Conservation (phyloP, 2,797 vertebrate species). For the Uromys caudimaculatus region DNA sequence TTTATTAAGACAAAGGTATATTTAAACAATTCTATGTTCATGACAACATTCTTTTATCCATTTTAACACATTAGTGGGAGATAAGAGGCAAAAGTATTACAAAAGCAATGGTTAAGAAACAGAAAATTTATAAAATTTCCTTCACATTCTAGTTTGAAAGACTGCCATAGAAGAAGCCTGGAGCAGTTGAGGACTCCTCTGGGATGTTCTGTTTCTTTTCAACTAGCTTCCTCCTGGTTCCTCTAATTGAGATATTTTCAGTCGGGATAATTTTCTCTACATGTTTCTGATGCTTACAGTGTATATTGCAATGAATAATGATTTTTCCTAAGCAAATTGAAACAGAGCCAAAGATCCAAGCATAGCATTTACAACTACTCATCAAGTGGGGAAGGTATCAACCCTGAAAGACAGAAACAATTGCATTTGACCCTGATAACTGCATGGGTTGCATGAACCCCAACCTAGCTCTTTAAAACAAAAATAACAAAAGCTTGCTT, state of each 20-base stretch:
- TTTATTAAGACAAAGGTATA: not conserved
- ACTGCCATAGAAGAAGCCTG: not conserved
- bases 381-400: not conserved
- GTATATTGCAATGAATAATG: conserved; percentile 7
- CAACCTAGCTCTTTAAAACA: conserved; percentile 74
- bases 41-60: not conserved
- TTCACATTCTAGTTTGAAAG: not conserved
- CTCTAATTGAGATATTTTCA: conserved; percentile 10
- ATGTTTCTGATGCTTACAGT: not conserved
- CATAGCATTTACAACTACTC: conserved; percentile 3
- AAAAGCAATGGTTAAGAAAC: too few relatives aligned
- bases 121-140: not conserved
- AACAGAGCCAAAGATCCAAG: conserved; percentile 32
- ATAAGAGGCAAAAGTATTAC: not conserved
- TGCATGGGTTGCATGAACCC: conserved; percentile 36
- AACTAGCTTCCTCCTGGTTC: not conserved
- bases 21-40: not conserved
- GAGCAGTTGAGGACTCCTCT: not conserved
- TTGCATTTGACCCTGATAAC: conserved; percentile 69
- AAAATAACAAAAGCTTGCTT: conserved; percentile 69
- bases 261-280: conserved; percentile 1
- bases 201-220: not conserved
- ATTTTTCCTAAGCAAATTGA: conserved; percentile 21
- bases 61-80: not conserved
- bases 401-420: conserved; percentile 39